Percentiles rank a stretch among this genome's conserved stretches.
Conservation (phyloP, 2,797 vertebrate genomes). For the Epinephelus awoara region DNA sequence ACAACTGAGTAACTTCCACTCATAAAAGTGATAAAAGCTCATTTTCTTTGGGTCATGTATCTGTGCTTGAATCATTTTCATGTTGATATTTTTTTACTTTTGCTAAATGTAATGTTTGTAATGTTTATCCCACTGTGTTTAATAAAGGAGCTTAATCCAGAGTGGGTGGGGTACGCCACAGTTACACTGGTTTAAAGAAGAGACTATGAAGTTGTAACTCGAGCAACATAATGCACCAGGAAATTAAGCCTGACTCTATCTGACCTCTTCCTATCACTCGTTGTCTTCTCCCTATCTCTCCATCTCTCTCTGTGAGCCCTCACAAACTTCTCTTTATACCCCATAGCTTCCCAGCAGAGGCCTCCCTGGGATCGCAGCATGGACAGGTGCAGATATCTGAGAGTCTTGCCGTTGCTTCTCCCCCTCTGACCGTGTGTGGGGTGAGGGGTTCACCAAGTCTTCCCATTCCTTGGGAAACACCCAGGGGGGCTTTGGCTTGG, state of each 20-base stretch:
- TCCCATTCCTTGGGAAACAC: constrained; percentile 69
- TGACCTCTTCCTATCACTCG: constrained; percentile 30
- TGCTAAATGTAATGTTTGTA: too few species aligned
- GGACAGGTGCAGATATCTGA: constrained; percentile 81
- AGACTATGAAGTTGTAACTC: constrained; percentile 21
- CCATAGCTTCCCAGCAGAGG: constrained; percentile 24
- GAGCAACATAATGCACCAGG: constrained; percentile 26
- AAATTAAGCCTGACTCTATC: constrained; percentile 44
- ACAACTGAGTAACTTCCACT: neutral
- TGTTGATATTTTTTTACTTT: neutral
- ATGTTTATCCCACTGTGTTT: neutral
- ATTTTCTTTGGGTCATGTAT: neutral
- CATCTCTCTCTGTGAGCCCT: constrained; percentile 14
- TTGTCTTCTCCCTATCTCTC: neutral
- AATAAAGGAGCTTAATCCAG: neutral
- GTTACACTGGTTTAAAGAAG: neutral
- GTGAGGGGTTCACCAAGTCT: constrained; percentile 33
- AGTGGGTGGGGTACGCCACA: neutral
- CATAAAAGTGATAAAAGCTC: neutral
- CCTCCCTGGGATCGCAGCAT: constrained; percentile 24
- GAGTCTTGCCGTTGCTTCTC: constrained; percentile 41
- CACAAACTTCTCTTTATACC: constrained; percentile 14
- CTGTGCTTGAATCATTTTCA: neutral
- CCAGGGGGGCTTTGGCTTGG: constrained; percentile 24
- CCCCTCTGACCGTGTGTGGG: constrained; percentile 4